Evolutionary conservation across 2,797 vertebrate genomes (phyloP).

Genomic region (Ficedula albicollis): DNA sequence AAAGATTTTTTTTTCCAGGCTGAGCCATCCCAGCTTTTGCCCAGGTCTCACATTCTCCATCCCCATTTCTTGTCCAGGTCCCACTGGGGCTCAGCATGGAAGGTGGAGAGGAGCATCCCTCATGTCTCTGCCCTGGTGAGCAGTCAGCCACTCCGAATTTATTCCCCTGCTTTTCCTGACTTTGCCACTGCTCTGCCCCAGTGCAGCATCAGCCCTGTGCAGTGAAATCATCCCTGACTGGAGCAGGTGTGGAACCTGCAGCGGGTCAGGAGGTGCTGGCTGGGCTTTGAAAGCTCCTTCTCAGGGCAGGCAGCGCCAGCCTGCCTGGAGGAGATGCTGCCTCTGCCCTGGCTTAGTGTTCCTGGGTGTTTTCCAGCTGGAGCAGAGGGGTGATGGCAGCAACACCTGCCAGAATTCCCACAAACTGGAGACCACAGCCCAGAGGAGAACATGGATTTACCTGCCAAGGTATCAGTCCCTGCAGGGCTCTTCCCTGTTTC

Average conservation of each 20-base stretch:
- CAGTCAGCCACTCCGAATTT: not conserved
- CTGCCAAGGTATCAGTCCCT: not conserved
- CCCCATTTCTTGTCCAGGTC: not conserved
- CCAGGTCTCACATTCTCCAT: not conserved
- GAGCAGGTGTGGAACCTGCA: not conserved
- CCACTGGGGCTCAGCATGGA: not conserved
- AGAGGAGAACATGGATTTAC: not conserved
- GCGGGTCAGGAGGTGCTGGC: not conserved
- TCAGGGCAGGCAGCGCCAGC: not conserved
- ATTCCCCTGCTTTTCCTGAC: not conserved
- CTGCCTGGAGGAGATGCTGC: not conserved
- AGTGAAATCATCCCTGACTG: not conserved
- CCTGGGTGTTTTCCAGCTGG: not conserved
- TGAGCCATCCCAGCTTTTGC: rapidly evolving
- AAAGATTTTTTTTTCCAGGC: not conserved
- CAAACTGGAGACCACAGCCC: not conserved
- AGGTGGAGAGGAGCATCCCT: not conserved
- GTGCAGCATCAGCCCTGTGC: not conserved
- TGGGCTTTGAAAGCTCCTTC: not conserved
- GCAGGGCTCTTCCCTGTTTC: not conserved
- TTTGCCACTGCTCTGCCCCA: not conserved
- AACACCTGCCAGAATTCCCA: not conserved
- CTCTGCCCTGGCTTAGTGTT: not conserved
- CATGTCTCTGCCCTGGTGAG: rapidly evolving
- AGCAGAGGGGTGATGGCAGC: not conserved